Conservation (phyloP, 2,113 vertebrate species). For the Salvator merianae region DNA sequence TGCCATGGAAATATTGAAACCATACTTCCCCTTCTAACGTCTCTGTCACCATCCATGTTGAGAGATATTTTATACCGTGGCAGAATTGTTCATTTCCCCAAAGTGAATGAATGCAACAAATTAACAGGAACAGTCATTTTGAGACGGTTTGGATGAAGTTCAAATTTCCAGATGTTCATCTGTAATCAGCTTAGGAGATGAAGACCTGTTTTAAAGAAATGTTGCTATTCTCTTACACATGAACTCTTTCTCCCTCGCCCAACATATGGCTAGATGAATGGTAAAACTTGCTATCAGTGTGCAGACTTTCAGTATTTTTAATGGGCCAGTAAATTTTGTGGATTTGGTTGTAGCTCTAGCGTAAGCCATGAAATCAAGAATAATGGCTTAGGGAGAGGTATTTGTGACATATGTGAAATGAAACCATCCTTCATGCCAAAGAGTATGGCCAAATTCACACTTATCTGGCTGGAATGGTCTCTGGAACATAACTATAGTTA, state of each 20-base stretch:
- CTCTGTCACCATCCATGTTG: constrained; percentile 1
- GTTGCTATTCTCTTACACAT: background rate
- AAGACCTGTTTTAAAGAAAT: background rate
- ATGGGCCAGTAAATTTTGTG: background rate
- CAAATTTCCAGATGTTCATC: constrained; percentile 24
- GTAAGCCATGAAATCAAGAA: background rate
- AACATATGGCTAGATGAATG: no score
- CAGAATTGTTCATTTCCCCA: background rate
- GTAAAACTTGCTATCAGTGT: background rate
- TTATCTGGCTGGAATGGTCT: no score
- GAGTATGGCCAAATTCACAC: no score
- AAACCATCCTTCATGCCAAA: no score
- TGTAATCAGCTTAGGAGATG: constrained; percentile 9
- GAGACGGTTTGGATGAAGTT: constrained; percentile 15
- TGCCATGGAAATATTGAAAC: background rate
- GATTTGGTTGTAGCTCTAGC: background rate
- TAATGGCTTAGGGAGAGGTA: no score
- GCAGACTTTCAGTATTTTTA: background rate
- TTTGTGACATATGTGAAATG: no score
- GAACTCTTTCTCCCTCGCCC: no score
- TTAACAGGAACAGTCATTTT: constrained; percentile 7
- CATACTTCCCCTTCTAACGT: background rate
- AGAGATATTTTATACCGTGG: background rate
- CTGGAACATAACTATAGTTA: no score
- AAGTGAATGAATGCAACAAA: constrained; percentile 7